Conservation (phyloP, 2,888 invertebrate species). For the Penaeus monodon region DNA sequence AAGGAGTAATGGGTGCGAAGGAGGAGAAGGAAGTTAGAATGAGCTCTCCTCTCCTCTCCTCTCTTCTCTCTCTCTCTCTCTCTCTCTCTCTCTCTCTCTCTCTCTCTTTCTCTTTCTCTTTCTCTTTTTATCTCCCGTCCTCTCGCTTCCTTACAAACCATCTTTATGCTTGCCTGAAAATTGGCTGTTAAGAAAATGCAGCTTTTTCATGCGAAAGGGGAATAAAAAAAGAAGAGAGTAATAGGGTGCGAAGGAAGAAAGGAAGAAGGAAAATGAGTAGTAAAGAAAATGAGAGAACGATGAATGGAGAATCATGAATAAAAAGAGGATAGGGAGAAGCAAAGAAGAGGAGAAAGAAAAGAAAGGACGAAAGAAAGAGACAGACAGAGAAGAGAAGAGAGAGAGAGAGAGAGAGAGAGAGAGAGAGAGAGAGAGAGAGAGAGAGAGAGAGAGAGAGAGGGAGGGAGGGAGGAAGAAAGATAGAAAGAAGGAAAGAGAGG, state of each 20-base stretch:
- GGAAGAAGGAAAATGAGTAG: background rate
- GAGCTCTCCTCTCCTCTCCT: background rate
- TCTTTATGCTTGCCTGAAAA: no score
- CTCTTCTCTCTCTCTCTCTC: conserved; percentile 26
- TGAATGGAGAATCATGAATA: background rate
- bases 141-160: background rate
- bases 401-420: conserved; percentile 24
- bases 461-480: background rate
- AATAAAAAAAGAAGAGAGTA: background rate
- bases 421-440: background rate
- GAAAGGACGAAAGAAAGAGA: background rate
- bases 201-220: background rate
- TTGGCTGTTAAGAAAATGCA: background rate
- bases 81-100: conserved; percentile 33
- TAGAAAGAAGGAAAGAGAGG: background rate
- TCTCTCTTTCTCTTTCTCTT: conserved; percentile 21
- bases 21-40: no score
- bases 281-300: background rate
- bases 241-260: background rate
- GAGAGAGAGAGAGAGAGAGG: conserved; percentile 2
- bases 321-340: background rate
- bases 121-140: conserved; percentile 34
- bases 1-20: background rate
- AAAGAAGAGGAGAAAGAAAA: background rate
- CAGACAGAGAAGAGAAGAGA: background rate